Conservation (phyloP, 1,140 invertebrate species). For the Meteorus sp. region DNA sequence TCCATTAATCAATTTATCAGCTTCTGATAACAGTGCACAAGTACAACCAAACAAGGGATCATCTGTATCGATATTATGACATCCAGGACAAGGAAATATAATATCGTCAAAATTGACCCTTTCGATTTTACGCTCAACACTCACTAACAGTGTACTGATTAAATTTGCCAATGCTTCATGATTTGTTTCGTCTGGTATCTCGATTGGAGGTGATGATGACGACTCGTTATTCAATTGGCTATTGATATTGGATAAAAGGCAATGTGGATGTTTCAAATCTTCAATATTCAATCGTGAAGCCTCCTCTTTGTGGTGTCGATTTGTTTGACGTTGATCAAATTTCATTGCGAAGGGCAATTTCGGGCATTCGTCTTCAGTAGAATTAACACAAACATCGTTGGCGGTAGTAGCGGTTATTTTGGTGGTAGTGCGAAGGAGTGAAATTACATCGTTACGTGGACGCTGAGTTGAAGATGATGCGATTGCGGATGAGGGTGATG, state of each 20-base stretch:
- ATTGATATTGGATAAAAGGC: conserved; percentile 19
- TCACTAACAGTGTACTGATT: conserved; percentile 66
- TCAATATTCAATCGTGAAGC: conserved; percentile 20
- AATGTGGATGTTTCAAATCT: conserved; percentile 18
- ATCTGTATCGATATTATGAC: conserved; percentile 58
- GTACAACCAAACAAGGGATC: conserved; percentile 54
- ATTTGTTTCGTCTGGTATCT: conserved; percentile 40
- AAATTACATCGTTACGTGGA: no score
- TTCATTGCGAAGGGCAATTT: conserved; percentile 31
- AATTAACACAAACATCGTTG: conserved; percentile 9
- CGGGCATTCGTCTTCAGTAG: conserved; percentile 32
- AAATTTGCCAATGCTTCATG: conserved; percentile 63
- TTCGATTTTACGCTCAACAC: conserved; percentile 69
- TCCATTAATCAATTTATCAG: conserved; percentile 36
- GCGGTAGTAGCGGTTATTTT: conserved; percentile 27
- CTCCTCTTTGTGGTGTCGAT: conserved; percentile 21
- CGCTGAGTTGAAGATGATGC: conserved; percentile 22
- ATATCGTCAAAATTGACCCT: conserved; percentile 68
- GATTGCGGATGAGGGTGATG: neutral
- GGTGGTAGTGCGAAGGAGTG: no score
- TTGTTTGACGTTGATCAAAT: conserved; percentile 11
- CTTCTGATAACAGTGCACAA: conserved; percentile 47
- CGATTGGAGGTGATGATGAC: no score
- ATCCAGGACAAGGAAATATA: conserved; percentile 64
- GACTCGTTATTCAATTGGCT: neutral